Percentiles rank a stretch among this genome's conserved stretches.
phyloP scores from a whole-genome alignment of 2,888 invertebrate species.

The Diabrotica balteata region DNA sequence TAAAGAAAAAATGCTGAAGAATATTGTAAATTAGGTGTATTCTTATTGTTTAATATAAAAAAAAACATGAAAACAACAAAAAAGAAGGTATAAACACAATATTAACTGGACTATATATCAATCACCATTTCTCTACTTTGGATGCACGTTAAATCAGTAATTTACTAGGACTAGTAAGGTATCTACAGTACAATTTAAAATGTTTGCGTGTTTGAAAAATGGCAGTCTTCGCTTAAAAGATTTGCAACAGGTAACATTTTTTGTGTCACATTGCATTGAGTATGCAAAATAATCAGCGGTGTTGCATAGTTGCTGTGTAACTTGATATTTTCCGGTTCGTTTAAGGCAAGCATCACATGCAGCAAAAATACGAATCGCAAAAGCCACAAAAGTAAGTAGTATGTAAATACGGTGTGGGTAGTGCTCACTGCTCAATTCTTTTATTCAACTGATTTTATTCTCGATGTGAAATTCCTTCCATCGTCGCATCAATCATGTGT shows the following conservation, averaged over 20 bases:
- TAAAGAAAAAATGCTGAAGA: no score
- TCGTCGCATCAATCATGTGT: neutral
- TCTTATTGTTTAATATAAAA: no score
- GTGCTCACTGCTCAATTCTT: conserved; percentile 38
- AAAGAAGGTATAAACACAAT: no score
- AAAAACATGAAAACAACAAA: no score
- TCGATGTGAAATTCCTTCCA: conserved; percentile 43
- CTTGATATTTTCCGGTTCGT: conserved; percentile 14
- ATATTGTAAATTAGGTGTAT: no score
- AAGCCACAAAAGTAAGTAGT: conserved; percentile 37
- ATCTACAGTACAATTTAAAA: no score
- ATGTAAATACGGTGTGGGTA: conserved; percentile 46
- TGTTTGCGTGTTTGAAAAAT: no score
- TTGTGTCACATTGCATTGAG: neutral
- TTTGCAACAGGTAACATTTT: neutral
- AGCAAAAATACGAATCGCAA: conserved; percentile 7
- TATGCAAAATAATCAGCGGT: neutral
- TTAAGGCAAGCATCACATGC: conserved; percentile 1
- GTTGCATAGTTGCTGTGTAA: conserved; percentile 5
- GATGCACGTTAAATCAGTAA: no score
- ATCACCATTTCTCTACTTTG: no score
- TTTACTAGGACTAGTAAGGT: no score
- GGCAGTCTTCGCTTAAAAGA: neutral
- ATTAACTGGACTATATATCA: no score
- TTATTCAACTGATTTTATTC: conserved; percentile 47